A percentile compares a stretch with the other conserved stretches of the same genome.
Conservation (phyloP, 2,113 vertebrate genomes). For the Coracopsis vasa region DNA sequence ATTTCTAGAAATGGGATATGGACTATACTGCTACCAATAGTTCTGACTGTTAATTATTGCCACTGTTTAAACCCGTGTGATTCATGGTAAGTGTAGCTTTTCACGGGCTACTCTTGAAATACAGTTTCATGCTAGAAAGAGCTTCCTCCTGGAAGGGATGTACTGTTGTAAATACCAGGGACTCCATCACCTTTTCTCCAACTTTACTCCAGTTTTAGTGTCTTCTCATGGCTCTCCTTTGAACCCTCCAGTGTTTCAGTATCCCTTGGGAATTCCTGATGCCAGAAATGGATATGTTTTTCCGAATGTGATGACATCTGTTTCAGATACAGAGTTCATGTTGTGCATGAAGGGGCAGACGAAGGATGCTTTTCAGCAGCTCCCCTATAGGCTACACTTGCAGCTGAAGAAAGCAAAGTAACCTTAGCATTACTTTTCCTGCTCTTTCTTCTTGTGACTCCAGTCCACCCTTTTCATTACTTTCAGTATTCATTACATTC, state of each 20-base stretch:
- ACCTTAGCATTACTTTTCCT: neutral
- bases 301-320: neutral
- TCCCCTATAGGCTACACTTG: accelerated
- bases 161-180: neutral
- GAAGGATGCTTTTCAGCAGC: neutral
- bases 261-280: neutral
- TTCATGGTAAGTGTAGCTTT: neutral
- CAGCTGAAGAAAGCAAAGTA: neutral
- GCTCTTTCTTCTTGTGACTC: neutral
- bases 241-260: neutral
- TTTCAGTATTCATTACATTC: neutral
- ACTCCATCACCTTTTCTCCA: neutral
- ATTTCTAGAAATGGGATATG: neutral
- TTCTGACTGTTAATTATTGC: neutral
- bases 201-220: neutral
- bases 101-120: neutral
- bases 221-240: neutral
- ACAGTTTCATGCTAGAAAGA: neutral
- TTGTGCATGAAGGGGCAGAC: neutral
- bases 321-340: neutral
- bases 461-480: neutral
- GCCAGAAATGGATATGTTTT: neutral
- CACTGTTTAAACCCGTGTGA: neutral
- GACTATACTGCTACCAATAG: neutral
- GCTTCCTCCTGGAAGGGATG: neutral